Evolutionary conservation across 30 jellyfish, hydroid and myxozoan genomes (phyloP), one percentile per base, ranked within the genome.

Genomic region (Catostylus mosaicus): DNA sequence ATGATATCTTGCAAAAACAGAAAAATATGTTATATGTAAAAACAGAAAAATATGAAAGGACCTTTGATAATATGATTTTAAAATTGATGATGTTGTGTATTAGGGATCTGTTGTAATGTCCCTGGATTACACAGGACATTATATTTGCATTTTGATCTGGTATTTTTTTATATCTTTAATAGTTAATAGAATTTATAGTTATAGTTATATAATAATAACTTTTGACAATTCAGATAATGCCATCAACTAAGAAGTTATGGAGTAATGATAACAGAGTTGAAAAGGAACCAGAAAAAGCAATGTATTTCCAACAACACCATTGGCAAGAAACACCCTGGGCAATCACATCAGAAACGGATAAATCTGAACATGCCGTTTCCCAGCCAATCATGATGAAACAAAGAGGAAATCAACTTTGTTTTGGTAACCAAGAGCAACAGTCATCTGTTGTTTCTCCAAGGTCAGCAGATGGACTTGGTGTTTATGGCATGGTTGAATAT

Each of bases 311-410:
- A 54, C 97, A 91, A 46, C 77, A 83, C 57, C 98, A 93, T 32
- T 93, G 99, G 99, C 99, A 88, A 72, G 99, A 93, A 34, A 45
- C 88, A 32, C 90, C 97, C 19, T 93, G 99, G 99, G 87, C 96
- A 24, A 82, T 85, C 38, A 73, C 85, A 46, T 67, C 64, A 9
- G 92, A 77, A n/a, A 82, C 71, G 30, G 97, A 80, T 88, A 93
- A 93, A 63, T 93, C 99, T 19, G 99, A 93, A 69, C 99, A 93
- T 88, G 99, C 99, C 18, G 90, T 93, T 20, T 93, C 99, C 5
- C 93, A 93, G 54, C 99, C 99, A 29, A 93, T 93, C 34, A 93
- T 86, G 94, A 80, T 88, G 96, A 83, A 73, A 30, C 91, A 79
- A 73, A 54, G 97, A 46, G 94, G 93, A 7, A 85, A 79, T 38